A percentile compares a stretch with the other conserved stretches of the same genome.
phyloP scores from a whole-genome alignment of 2,888 invertebrate genomes.

The Coelopa pilipes region DNA sequence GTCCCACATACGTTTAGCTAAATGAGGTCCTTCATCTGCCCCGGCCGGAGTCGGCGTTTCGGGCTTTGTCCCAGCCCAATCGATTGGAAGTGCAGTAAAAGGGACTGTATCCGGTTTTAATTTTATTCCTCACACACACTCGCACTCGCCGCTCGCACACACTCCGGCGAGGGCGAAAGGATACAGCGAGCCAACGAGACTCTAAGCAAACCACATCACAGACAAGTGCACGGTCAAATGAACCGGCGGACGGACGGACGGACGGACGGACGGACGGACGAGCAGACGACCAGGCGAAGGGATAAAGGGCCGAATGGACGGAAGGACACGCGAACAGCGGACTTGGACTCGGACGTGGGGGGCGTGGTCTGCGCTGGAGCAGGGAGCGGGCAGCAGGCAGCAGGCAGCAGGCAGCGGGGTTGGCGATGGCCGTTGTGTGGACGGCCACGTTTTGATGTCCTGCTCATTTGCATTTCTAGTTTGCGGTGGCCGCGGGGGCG shows the following conservation, averaged over 20 bases:
- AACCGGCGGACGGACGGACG: neutral
- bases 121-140: slow-evolving; percentile 25
- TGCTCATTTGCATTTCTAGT: neutral
- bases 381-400: too few species aligned
- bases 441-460: neutral
- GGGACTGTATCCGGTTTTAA: slow-evolving; percentile 36
- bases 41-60: neutral
- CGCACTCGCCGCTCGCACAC: neutral
- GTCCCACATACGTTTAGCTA: slow-evolving; percentile 45
- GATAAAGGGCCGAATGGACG: neutral
- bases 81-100: slow-evolving; percentile 48
- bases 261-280: neutral
- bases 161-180: neutral
- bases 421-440: neutral
- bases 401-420: neutral
- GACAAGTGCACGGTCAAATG: slow-evolving; percentile 37
- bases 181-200: slow-evolving; percentile 41
- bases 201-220: slow-evolving; percentile 53
- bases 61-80: slow-evolving; percentile 48
- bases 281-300: neutral
- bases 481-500: too few species aligned
- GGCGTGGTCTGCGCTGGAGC: neutral
- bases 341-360: neutral
- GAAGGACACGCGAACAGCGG: neutral
- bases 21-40: slow-evolving; percentile 47